Evolutionary conservation across 2,113 vertebrate genomes (phyloP), one percentile per base, ranked within the genome.

Genomic region (Pelusios castaneus): DNA sequence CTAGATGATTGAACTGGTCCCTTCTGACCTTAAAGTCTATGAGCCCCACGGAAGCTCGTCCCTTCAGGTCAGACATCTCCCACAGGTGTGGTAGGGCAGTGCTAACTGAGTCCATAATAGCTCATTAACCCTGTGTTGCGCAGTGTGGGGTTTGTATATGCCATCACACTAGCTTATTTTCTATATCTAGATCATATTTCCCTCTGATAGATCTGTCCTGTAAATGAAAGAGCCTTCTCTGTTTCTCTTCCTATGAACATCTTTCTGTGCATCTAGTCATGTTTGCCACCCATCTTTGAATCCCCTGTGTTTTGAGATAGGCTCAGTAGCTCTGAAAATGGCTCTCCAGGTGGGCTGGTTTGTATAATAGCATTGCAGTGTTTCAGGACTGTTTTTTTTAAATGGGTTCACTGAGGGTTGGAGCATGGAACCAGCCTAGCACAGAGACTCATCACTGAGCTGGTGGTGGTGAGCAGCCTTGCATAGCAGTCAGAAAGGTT

Each of bases 151-250:
- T 70, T 38, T 70, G n/a, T 70, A 70, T 21, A 34, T 34, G 9
- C 34, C n/a, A 21, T 70, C 9, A 10, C 19, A 10, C 8, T 70
- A 38, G n/a, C n/a, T 38, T 70, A n/a, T n/a, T 38, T 22, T 70
- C 63, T 38, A 34, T 22, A 38, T 34, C 13, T 14, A 24, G 43
- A 6, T 25, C 73, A 27, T 76, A 43, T 76, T 43, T 76, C 25
- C 73, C 94, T 95, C 83, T 67, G 91, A 75, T 7, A 83, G 82
- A 29, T 55, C 34, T 90, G 14, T 87, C 85, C 77, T 89, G 78
- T 83, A 79, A 70, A 49, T 54, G 52, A 92, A 93, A 85, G 73
- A 24, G 25, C 17, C 34, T 86, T 24, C 75, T 87, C 14, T 81
- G 73, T 76, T 2, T 1, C 84, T 83, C 17, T 83, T 93, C 93